A percentile compares a stretch with the other conserved stretches of the same genome.
These are phyloP conservation scores for Apostichopus leukothele DNA, from an alignment of 53 echinoderm and acorn worm genomes.

Conservation along the genomic window DNA sequence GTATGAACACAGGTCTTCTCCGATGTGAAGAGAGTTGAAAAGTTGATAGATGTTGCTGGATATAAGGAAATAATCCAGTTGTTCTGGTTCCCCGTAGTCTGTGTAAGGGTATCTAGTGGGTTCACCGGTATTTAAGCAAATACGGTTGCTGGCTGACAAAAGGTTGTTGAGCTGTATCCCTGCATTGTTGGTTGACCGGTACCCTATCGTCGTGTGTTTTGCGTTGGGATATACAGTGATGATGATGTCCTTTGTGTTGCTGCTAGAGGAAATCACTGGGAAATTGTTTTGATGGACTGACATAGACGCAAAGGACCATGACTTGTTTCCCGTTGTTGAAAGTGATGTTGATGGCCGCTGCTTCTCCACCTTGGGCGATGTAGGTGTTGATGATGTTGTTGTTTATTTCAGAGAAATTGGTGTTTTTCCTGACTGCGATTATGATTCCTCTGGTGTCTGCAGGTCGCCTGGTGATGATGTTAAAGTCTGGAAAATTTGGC, in stretches of 20 bases:
- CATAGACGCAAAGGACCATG: not conserved
- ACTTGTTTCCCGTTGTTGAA: not conserved
- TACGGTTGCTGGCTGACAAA: not conserved
- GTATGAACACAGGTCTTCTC: not conserved
- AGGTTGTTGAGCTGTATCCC: not conserved
- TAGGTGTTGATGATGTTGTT: not conserved
- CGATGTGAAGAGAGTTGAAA: not conserved
- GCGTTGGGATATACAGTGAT: not conserved
- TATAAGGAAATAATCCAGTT: slow-evolving; percentile 13
- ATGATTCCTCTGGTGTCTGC: not conserved
- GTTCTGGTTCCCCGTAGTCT: not conserved
- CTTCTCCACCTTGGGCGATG: not conserved
- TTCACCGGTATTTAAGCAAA: not conserved
- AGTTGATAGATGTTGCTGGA: not conserved
- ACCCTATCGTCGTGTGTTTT: not conserved
- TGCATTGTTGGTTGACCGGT: slow-evolving; percentile 1
- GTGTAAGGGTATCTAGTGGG: not conserved
- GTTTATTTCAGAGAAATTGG: not conserved
- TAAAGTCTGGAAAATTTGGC: not conserved
- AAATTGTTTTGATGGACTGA: not conserved
- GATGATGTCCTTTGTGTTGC: not conserved
- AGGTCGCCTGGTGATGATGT: not conserved
- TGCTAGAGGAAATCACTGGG: not conserved
- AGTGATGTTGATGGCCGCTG: not conserved
- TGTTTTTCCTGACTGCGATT: not conserved